Evolutionary conservation across 2,797 vertebrate species (phyloP), one percentile per base, ranked within the genome.

Genomic region (Mormyrus hasselquistii): DNA sequence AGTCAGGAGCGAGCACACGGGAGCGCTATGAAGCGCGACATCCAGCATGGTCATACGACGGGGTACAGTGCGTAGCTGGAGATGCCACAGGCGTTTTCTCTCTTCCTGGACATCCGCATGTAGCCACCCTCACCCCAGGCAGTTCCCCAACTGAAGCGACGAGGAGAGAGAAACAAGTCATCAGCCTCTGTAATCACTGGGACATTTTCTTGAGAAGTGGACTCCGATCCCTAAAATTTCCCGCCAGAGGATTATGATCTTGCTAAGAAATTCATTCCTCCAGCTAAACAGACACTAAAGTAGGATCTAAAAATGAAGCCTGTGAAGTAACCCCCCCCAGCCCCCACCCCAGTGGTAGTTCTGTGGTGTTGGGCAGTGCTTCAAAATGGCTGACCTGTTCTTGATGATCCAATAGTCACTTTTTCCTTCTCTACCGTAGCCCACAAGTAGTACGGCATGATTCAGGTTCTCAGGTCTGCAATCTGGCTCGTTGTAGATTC

Each of bases 381-480:
- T 62, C 7, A 82, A 87, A 59, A 57, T 62, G 12, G 52, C 88
- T 88, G 47, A 93, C 93, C 93, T 97, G 95, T 96, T 96, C 89
- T 97, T 97, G 90, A 96, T 92, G 89, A 97, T 94, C 96, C 96
- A 97, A 92, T 94, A 97, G 91, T 96, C 95, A 55, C 93, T 93
- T 10, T 93, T 95, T 62, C 91, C 92, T 7, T 96, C 95, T 5
- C 95, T 94, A 82, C 95, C 95, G 0, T 94, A 96, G 14, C 96
- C 96, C 55, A 97, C 95, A 91, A 96, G 92, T 85, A 97, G 90
- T 59, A 96, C 94, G 0, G 96, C 96, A 9, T 96, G 96, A 86
- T 94, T 96, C 87, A 96, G 93, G 57, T 94, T 94, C 88, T 94
- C 94, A 0, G 94, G 91, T 90, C 94, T 95, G 88, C 96, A 96